phyloP scores from a whole-genome alignment of 2,797 vertebrate species.

The Mus minutoides region DNA sequence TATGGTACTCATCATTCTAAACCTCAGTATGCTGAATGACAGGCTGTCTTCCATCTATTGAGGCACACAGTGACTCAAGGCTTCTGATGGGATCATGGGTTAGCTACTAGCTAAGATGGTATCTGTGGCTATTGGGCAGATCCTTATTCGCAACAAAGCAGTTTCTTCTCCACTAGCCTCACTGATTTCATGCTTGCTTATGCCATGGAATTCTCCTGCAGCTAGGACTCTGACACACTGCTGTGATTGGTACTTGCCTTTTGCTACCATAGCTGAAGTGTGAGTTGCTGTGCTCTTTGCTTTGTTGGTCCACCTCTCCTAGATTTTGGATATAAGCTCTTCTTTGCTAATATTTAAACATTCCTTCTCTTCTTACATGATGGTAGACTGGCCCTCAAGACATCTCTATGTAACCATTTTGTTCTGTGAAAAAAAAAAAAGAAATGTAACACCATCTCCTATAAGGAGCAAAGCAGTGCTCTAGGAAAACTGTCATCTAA shows the following conservation, averaged over 20 bases:
- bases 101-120: background rate
- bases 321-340: background rate
- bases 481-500: background rate
- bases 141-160: background rate
- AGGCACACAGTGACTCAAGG: background rate
- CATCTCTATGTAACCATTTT: background rate
- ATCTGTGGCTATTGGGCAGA: background rate
- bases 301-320: no score
- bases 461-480: background rate
- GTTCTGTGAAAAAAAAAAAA: background rate
- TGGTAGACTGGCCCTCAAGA: background rate
- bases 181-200: background rate
- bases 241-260: background rate
- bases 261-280: background rate
- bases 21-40: no score
- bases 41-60: background rate
- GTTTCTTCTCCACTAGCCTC: background rate
- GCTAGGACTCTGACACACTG: background rate
- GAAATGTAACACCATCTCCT: background rate
- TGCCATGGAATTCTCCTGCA: background rate
- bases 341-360: background rate
- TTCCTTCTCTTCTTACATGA: background rate
- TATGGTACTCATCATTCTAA: background rate
- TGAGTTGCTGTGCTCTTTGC: background rate
- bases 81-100: background rate